These are phyloP conservation scores for Arbacia lixula DNA, from an alignment of 53 echinoderm and acorn worm species.

Conservation along the genomic window DNA sequence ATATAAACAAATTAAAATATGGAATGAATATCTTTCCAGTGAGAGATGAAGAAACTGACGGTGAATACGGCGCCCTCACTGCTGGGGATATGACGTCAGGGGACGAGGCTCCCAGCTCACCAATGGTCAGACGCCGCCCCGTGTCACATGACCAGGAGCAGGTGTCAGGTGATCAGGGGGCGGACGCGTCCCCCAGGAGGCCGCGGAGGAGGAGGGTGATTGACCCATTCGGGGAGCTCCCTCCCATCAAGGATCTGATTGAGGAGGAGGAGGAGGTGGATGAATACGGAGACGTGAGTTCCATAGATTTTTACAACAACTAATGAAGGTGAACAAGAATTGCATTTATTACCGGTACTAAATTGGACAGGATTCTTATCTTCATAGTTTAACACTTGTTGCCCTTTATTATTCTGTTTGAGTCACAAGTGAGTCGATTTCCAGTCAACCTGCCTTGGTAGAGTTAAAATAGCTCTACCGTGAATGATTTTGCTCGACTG, in stretches of 20 bases:
- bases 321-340: too few species aligned
- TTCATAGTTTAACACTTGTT: neutral
- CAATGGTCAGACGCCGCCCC: constrained; percentile 26
- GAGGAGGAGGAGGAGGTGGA: constrained; percentile 14
- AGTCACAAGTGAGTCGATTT: too few species aligned
- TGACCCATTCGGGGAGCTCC: constrained; percentile 69
- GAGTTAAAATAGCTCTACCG: too few species aligned
- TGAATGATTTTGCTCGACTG: too few species aligned
- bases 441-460: too few species aligned
- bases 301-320: too few species aligned
- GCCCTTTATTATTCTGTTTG: too few species aligned
- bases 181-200: constrained; percentile 24
- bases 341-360: neutral
- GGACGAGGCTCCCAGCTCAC: constrained; percentile 2
- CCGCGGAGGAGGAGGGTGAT: constrained; percentile 42
- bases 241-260: constrained; percentile 43
- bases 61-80: neutral
- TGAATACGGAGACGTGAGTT: constrained; percentile 44
- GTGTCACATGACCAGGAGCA: constrained; percentile 28
- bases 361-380: neutral
- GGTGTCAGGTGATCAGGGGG: constrained; percentile 32
- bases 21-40: too few species aligned
- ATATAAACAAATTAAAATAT: too few species aligned
- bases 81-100: constrained; percentile 37
- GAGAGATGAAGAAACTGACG: constrained; percentile 34